Conservation (phyloP, 2,113 vertebrate genomes). For the Tupaia chinensis region DNA sequence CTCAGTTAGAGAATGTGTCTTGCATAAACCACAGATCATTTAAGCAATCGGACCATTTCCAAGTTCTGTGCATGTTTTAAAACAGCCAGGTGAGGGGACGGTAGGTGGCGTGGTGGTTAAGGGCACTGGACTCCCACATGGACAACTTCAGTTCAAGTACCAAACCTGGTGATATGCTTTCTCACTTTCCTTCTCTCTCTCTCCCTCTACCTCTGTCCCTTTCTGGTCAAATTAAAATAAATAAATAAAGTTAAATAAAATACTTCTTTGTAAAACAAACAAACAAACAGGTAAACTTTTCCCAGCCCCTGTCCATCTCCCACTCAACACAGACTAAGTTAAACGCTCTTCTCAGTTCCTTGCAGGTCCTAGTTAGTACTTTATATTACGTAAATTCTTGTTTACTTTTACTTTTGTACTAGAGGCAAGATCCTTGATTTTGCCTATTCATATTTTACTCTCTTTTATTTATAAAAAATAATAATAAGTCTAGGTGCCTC, state of each 20-base stretch:
- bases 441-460: not conserved
- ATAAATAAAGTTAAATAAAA: no score
- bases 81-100: not conserved
- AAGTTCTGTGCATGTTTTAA: not conserved
- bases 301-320: rapidly evolving
- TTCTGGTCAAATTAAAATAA: no score
- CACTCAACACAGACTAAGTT: not conserved
- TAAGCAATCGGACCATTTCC: not conserved
- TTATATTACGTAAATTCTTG: not conserved
- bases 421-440: not conserved
- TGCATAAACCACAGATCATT: not conserved
- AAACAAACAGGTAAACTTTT: not conserved
- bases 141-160: no score
- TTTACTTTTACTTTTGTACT: slow-evolving; percentile 30
- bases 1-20: not conserved
- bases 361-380: not conserved
- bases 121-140: no score
- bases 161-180: no score
- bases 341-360: not conserved
- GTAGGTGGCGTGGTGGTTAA: no score
- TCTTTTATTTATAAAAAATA: not conserved
- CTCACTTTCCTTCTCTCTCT: no score
- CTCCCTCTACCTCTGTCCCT: no score
- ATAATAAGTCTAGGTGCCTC: not conserved
- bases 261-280: no score